Base-by-base conservation (phyloP, 2,113 vertebrate genomes). In the Caranx ignobilis region DNA sequence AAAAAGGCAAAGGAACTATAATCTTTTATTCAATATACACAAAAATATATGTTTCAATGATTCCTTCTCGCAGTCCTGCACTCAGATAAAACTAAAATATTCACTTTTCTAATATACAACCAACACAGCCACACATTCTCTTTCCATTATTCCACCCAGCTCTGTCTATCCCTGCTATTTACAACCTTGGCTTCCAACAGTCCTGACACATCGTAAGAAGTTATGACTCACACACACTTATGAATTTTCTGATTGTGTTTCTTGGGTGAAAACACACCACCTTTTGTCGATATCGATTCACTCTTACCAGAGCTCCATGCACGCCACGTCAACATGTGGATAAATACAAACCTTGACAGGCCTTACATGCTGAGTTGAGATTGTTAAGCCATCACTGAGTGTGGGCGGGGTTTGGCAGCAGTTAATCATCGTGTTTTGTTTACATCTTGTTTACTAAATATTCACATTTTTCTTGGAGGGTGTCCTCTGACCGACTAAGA, bases 381-480 rank as follows among this genome's bases (percentile, higher is more conserved):
- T 35, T 48, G 45, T 32, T 37, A 45, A 35, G 4, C 18, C 16
- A 5, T 15, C 0, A 0, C 16, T 68, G 7, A 41, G n/a, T 11
- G 16, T 5, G 43, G 39, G 43, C 7, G 48, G 35, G 19, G n/a
- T 19, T 57, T 16, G 15, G n/a, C 16, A 37, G 0, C 11, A 32
- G 16, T 35, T 6, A 39, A 10, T 10, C 39, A 4, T 43, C 21
- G 48, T 59, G 7, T 37, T 39, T 26, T 47, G 1, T 74, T 69
- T 26, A 12, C 16, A 19, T 63, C 48, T 32, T 74, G 35, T 70
- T 77, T 68, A 55, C 54, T 61, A 32, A 68, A 55, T 73, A 12
- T 31, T 50, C 11, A 19, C 55, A 56, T 68, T 26, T 74, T 34
- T 21, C 61, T 67, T 9, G 6, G 16, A 56, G 50, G 48, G 8